These are phyloP conservation scores for Fregata magnificens DNA, from an alignment of 2,113 vertebrate genomes.

Conservation along the genomic window DNA sequence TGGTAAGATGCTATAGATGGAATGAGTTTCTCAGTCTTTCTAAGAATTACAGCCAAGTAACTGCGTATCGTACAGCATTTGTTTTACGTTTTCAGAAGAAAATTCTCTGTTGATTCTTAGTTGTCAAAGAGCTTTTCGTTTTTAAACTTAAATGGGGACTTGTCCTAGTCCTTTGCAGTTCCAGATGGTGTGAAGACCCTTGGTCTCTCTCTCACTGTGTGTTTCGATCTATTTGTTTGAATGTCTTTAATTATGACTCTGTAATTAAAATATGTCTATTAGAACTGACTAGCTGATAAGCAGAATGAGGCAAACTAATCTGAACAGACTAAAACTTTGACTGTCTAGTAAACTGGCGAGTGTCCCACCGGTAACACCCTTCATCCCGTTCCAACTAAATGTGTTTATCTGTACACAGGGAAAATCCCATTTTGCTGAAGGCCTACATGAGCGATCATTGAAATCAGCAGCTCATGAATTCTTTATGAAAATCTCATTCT, in stretches of 20 bases:
- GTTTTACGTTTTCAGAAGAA: neutral
- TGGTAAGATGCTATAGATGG: neutral
- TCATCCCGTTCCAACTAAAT: neutral
- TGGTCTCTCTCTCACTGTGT: neutral
- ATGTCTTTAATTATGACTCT: neutral
- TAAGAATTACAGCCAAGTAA: neutral
- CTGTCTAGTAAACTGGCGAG: neutral
- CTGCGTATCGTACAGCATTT: neutral
- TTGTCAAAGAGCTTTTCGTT: neutral
- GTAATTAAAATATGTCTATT: neutral
- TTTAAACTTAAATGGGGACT: neutral
- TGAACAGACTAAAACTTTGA: neutral
- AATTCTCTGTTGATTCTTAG: neutral
- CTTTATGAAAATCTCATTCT: neutral
- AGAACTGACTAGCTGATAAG: neutral
- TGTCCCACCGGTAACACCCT: neutral
- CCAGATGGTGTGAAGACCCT: neutral
- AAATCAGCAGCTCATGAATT: neutral
- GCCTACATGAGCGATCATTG: neutral
- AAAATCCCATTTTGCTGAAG: neutral
- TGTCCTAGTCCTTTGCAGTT: neutral
- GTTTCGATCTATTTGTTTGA: neutral
- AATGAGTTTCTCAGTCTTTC: neutral
- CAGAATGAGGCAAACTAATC: neutral
- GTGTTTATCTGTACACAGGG: neutral